Evolutionary conservation across 2,888 invertebrate species (phyloP).

Genomic region (Archaeoteleia sp.): DNA sequence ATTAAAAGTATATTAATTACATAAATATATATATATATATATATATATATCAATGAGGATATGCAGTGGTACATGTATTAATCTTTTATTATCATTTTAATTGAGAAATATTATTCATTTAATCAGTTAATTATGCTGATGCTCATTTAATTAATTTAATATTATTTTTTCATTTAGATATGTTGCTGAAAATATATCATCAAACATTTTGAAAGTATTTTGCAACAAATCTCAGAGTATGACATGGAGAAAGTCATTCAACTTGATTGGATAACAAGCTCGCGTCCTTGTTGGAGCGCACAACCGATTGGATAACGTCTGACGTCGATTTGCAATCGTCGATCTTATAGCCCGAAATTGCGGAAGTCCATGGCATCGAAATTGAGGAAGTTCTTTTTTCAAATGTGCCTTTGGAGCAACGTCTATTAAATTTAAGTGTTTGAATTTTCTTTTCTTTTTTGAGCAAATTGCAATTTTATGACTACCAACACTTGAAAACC

Average conservation of each 20-base stretch:
- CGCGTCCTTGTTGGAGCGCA: conserved; percentile 46
- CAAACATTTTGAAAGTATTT: conserved; percentile 32
- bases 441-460: no score
- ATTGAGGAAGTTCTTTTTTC: conserved; percentile 44
- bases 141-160: no score
- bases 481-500: neutral
- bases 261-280: conserved; percentile 49
- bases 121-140: no score
- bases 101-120: no score
- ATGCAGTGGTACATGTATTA: no score
- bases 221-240: conserved; percentile 19
- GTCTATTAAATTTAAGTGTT: neutral
- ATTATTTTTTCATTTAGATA: conserved; percentile 4
- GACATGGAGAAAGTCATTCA: conserved; percentile 49
- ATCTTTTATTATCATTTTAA: no score
- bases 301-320: conserved; percentile 42
- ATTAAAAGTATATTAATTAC: no score
- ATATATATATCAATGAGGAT: no score
- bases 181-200: conserved; percentile 15
- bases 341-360: conserved; percentile 47
- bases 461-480: no score
- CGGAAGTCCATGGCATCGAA: conserved; percentile 39
- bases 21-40: no score
- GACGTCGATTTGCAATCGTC: conserved; percentile 40
- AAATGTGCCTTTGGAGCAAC: conserved; percentile 2